These are phyloP conservation scores for Papilio demoleus DNA, from an alignment of 2,888 invertebrate species.

Conservation along the genomic window DNA sequence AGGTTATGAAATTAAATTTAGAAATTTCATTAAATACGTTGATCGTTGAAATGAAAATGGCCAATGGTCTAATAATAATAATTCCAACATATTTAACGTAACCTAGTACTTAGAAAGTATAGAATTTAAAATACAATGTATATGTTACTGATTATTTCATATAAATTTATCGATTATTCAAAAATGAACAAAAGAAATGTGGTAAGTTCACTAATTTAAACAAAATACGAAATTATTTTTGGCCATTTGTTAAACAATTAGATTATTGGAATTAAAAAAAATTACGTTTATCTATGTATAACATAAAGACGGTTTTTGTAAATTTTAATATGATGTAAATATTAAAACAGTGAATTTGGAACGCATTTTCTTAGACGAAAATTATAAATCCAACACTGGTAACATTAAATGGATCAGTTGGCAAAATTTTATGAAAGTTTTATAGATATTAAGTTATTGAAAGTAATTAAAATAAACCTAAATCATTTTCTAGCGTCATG, in stretches of 20 bases:
- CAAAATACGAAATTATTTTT: slow-evolving; percentile 16
- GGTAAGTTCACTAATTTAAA: slow-evolving; percentile 4
- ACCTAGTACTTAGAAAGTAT: neutral
- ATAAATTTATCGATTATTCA: slow-evolving; percentile 1
- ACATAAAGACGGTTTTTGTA: neutral
- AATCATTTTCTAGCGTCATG: slow-evolving; percentile 1
- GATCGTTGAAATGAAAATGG: neutral
- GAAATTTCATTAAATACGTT: neutral
- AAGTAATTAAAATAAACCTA: neutral
- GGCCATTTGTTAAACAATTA: slow-evolving; percentile 23
- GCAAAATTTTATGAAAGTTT: slow-evolving; percentile 13
- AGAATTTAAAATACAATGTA: too few relatives aligned
- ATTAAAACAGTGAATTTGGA: neutral
- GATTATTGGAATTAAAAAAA: neutral
- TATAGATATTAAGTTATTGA: neutral
- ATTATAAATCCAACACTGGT: neutral
- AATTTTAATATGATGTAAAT: slow-evolving; percentile 8
- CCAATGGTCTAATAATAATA: neutral
- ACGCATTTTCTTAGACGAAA: neutral
- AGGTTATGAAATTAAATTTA: neutral
- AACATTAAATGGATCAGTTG: slow-evolving; percentile 9
- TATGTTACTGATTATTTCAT: neutral
- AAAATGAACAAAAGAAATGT: slow-evolving; percentile 8
- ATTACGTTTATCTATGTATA: neutral
- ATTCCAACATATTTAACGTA: neutral